phyloP scores from a whole-genome alignment of 2,888 invertebrate species.

The Iphiclides podalirius region DNA sequence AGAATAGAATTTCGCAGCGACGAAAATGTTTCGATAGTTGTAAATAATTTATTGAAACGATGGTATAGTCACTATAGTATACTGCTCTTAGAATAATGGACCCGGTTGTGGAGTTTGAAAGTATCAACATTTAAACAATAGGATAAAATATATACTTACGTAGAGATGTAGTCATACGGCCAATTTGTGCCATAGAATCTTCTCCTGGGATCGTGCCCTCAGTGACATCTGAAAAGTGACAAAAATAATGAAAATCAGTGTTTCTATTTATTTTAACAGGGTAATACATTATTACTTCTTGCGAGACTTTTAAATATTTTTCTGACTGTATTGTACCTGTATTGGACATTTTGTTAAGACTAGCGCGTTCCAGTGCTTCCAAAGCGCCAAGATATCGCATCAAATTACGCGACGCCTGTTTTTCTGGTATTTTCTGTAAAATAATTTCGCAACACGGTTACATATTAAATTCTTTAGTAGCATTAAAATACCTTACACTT shows the following conservation, averaged over 20 bases:
- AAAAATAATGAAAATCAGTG: too few relatives aligned
- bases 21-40: too few relatives aligned
- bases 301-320: too few relatives aligned
- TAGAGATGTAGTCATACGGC: slow-evolving; percentile 56
- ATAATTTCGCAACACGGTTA: not conserved
- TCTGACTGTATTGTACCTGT: slow-evolving; percentile 41
- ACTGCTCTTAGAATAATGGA: too few relatives aligned
- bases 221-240: slow-evolving; percentile 22
- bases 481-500: not conserved
- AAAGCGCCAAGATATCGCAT: slow-evolving; percentile 66
- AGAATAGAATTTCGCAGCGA: too few relatives aligned
- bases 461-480: not conserved
- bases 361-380: slow-evolving; percentile 59
- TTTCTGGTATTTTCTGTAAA: slow-evolving; percentile 68
- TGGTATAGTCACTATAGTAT: too few relatives aligned
- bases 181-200: slow-evolving; percentile 50
- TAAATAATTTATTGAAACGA: too few relatives aligned
- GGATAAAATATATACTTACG: slow-evolving; percentile 48
- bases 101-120: too few relatives aligned
- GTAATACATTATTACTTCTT: too few relatives aligned
- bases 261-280: too few relatives aligned
- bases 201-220: slow-evolving; percentile 57
- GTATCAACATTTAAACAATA: too few relatives aligned
- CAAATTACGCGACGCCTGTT: slow-evolving; percentile 65
- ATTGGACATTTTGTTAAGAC: slow-evolving; percentile 61